Evolutionary conservation across 2,113 vertebrate genomes (phyloP), one percentile per base, ranked within the genome.

Genomic region (Myotis yumanensis): DNA sequence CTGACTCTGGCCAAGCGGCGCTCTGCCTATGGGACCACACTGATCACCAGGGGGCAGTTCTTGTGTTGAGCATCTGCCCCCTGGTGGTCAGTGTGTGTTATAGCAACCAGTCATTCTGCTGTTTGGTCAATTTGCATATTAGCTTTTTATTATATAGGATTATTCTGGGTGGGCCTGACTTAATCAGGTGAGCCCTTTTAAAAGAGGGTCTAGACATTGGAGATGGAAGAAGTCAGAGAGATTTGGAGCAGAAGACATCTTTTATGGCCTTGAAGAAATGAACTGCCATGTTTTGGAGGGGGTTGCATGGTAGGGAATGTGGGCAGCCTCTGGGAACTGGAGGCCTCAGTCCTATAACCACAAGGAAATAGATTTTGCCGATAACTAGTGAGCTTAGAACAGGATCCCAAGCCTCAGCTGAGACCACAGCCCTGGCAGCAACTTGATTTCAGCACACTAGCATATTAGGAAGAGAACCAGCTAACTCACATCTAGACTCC

Each of bases 281-380:
- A 28, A 2, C 1, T 28, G 28, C 17, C 18, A 32, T 40, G 7
- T 48, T 76, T 40, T 57, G n/a, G 43, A 92, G 48, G 64, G 16
- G 4, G 2, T 10, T 5, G 4, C 4, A 3, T 7, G 64, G 23
- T 14, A 12, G 46, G 22, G 16, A 14, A 48, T 4, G 10, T 7
- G 4, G 30, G 52, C 0, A 8, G 32, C 22, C 22, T 17, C 62
- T 88, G 59, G 48, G 4, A 85, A n/a, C 18, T 9, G 40, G 85
- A 40, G 30, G 32, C 35, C 35, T 69, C 46, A 5, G 30, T 68
- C 59, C 69, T n/a, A n/a, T 0, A 23, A 12, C 30, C 11, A 16
- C 37, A 54, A 89, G 75, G 84, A 79, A 87, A 64, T 40, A 14
- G 14, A 59, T 73, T 57, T 87, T 9, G 6, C 17, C 28, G 30